Percentiles rank a stretch among this genome's conserved stretches.
These are phyloP conservation scores for Sylvia borin DNA, from an alignment of 2,797 vertebrate species.

Conservation along the genomic window DNA sequence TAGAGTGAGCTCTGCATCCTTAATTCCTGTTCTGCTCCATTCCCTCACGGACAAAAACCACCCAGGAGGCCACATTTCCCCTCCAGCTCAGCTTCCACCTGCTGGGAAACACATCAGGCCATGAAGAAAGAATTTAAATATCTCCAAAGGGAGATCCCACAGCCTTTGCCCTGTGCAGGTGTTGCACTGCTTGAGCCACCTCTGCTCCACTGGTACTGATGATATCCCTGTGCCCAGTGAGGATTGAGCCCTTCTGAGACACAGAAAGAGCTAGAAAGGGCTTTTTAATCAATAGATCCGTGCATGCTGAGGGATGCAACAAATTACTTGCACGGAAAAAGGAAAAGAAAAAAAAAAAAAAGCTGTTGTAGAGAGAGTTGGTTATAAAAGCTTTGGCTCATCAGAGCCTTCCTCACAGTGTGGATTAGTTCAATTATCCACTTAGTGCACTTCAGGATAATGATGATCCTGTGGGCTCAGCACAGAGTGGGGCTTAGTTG, in stretches of 20 bases:
- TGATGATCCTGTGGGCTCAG: not conserved
- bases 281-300: rapidly evolving
- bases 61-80: not conserved
- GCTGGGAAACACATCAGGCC: not conserved
- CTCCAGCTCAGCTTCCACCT: not conserved
- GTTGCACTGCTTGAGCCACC: not conserved
- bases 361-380: not conserved
- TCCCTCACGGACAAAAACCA: not conserved
- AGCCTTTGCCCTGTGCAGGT: not conserved
- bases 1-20: not conserved
- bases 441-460: conserved; percentile 3
- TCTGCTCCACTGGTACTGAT: not conserved
- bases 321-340: not conserved
- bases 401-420: not conserved
- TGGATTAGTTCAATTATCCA: conserved; percentile 40
- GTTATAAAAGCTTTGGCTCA: not conserved
- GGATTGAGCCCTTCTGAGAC: not conserved
- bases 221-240: not conserved
- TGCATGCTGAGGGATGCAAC: not conserved
- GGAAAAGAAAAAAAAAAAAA: rapidly evolving
- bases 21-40: not conserved
- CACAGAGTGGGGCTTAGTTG: not conserved
- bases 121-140: not conserved
- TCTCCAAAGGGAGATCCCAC: not conserved
- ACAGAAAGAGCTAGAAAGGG: not conserved